Evolutionary conservation across 2,797 vertebrate species (phyloP).

Genomic region (Chromobotia macracanthus): DNA sequence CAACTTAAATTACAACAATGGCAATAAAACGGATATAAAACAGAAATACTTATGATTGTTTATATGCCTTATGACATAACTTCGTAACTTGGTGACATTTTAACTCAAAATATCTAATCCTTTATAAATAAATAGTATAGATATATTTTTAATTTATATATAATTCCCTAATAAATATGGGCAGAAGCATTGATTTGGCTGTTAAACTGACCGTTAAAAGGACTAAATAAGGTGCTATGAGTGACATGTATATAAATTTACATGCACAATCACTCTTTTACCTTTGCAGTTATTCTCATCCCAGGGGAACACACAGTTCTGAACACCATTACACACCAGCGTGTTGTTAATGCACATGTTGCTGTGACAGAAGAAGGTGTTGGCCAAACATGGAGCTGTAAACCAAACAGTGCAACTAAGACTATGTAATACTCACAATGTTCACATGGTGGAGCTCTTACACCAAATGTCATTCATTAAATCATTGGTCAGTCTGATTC

Average conservation of each 20-base stretch:
- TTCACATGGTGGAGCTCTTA: constrained; percentile 24
- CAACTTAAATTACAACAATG: no score
- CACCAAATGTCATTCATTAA: no score
- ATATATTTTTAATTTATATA: no score
- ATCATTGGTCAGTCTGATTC: background rate
- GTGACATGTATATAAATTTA: background rate
- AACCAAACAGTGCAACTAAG: constrained; percentile 58
- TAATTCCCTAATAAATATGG: no score
- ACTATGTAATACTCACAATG: background rate
- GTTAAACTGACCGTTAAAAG: background rate
- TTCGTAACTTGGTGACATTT: no score
- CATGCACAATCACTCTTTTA: constrained; percentile 27
- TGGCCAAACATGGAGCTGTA: constrained; percentile 87
- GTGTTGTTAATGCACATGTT: constrained; percentile 98
- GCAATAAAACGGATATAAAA: no score
- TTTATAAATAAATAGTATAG: no score
- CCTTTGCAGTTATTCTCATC: constrained; percentile 97
- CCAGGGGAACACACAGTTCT: constrained; percentile 97
- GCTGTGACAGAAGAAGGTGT: constrained; percentile 92
- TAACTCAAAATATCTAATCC: no score
- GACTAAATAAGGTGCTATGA: background rate
- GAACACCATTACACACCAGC: constrained; percentile 93
- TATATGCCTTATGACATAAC: no score
- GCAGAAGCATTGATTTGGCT: background rate
- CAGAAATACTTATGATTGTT: no score